Conservation (phyloP, 2,113 vertebrate species). For the Psilopogon haemacephalus region DNA sequence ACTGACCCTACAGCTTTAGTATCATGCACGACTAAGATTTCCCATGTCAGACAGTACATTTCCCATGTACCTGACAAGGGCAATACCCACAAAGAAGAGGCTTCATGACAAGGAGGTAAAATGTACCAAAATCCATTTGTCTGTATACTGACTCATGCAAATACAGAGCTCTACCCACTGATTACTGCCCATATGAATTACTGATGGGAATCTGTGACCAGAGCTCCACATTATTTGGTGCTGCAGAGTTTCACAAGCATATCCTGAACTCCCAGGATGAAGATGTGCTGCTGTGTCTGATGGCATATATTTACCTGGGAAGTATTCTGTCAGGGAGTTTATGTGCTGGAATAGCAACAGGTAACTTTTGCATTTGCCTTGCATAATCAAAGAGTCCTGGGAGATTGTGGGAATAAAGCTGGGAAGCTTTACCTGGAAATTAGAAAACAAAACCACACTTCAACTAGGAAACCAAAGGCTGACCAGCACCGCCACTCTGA, state of each 20-base stretch:
- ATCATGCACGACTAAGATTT: neutral
- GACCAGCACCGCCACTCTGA: neutral
- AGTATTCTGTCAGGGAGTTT: conserved; percentile 97
- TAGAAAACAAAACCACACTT: conserved; percentile 62
- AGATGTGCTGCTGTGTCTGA: neutral
- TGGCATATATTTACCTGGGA: conserved; percentile 81
- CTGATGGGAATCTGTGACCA: neutral
- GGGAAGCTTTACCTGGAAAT: conserved; percentile 93
- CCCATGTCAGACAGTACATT: neutral
- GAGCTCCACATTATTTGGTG: neutral
- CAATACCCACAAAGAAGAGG: neutral
- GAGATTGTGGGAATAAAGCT: conserved; percentile 97
- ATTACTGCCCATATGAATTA: neutral
- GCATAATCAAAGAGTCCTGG: conserved; percentile 94
- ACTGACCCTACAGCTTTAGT: neutral
- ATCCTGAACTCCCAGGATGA: neutral
- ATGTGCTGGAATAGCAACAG: conserved; percentile 95
- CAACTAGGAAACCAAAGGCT: conserved; percentile 7
- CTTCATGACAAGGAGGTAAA: neutral
- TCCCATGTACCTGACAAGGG: neutral
- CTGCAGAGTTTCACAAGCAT: neutral
- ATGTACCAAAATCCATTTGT: neutral
- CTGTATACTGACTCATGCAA: neutral
- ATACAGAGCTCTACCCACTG: neutral
- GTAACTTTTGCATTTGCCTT: conserved; percentile 95